Evolutionary conservation across 1,140 invertebrate genomes (phyloP).

Genomic region (Heliconius congener): DNA sequence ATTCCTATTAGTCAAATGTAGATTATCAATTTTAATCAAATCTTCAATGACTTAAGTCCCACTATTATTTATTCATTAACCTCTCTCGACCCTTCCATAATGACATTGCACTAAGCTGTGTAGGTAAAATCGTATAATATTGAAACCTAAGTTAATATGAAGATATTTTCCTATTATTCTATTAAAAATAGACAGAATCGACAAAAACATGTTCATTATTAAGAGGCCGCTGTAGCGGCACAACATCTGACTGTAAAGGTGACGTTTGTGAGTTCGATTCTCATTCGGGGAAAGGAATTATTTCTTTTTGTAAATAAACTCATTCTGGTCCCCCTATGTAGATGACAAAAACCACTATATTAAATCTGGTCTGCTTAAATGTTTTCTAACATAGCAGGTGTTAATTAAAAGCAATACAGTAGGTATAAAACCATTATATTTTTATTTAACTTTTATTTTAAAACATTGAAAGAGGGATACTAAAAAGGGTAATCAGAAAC

Average conservation of each 20-base stretch:
- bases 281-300: not conserved
- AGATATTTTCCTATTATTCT: not conserved
- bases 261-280: too few relatives aligned
- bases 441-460: too few relatives aligned
- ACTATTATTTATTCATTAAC: constrained; percentile 5
- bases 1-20: not conserved
- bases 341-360: too few relatives aligned
- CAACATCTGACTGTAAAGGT: too few relatives aligned
- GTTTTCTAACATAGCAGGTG: too few relatives aligned
- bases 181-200: not conserved
- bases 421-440: too few relatives aligned
- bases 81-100: not conserved
- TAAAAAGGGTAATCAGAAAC: too few relatives aligned
- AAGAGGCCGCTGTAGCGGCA: not conserved
- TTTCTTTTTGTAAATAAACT: not conserved
- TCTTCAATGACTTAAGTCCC: not conserved
- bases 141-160: not conserved
- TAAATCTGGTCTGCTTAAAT: too few relatives aligned
- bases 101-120: not conserved
- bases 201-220: not conserved
- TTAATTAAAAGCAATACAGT: too few relatives aligned
- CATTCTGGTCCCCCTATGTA: too few relatives aligned
- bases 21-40: not conserved
- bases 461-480: too few relatives aligned
- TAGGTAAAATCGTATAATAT: not conserved